Evolutionary conservation across 2,797 vertebrate species (phyloP).

Genomic region (Halcyon smyrnensis): DNA sequence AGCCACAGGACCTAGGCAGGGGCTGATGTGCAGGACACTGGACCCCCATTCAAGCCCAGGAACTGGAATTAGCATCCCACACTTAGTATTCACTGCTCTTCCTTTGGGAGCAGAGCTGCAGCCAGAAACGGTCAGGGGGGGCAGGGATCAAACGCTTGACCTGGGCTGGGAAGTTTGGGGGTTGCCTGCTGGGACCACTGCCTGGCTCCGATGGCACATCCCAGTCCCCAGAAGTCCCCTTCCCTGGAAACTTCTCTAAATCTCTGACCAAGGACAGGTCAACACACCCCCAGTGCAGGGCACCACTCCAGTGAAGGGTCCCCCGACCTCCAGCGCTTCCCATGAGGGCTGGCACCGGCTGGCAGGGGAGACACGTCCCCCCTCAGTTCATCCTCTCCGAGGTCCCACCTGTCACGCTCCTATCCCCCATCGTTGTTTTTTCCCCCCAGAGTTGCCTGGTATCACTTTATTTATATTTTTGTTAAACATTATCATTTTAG

Average conservation of each 20-base stretch:
- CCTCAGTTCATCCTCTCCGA: accelerated
- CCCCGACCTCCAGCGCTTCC: not conserved
- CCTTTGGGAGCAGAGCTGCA: accelerated
- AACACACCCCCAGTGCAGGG: accelerated
- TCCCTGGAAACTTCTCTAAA: not conserved
- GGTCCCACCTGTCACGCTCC: not conserved
- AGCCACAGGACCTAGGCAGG: not conserved
- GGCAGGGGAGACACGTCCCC: accelerated
- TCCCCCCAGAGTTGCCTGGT: accelerated
- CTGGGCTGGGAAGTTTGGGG: not conserved
- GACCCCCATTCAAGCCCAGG: accelerated
- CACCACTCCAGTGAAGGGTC: not conserved
- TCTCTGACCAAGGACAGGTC: not conserved
- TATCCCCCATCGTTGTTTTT: not conserved
- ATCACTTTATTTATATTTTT: not conserved
- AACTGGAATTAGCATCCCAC: not conserved
- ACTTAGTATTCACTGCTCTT: accelerated
- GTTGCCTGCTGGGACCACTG: not conserved
- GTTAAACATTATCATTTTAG: not conserved
- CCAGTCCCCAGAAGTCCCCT: not conserved
- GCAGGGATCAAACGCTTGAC: not conserved
- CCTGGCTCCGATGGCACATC: accelerated
- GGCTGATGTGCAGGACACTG: not conserved
- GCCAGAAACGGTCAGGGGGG: no score
- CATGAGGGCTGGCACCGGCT: accelerated